Evolutionary conservation across 2,797 vertebrate species (phyloP).

Genomic region (Lindbergichthys nudifrons): DNA sequence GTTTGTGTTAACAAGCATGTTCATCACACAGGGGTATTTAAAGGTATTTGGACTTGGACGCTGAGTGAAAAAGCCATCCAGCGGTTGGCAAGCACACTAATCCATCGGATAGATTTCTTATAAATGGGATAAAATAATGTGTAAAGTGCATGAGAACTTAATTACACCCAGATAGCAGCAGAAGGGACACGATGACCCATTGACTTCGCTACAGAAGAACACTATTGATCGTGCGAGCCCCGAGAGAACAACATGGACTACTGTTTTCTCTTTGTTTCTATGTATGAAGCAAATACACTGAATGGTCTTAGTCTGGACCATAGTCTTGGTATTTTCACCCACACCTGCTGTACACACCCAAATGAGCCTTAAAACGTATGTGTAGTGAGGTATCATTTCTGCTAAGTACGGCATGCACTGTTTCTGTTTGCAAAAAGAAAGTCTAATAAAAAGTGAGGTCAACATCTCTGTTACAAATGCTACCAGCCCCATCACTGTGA

Average conservation of each 20-base stretch:
- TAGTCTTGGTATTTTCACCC: not conserved
- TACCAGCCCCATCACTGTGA: conserved; percentile 5
- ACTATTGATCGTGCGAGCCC: conserved; percentile 62
- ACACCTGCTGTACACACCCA: not conserved
- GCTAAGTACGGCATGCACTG: not conserved
- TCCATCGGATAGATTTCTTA: conserved; percentile 59
- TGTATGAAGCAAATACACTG: not conserved
- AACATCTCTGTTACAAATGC: conserved; percentile 4
- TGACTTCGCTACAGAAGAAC: conserved; percentile 64
- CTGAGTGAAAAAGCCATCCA: conserved; percentile 21
- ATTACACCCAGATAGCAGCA: conserved; percentile 74
- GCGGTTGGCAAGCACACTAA: conserved; percentile 12
- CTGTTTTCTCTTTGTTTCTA: conserved; percentile 20
- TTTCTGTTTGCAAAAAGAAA: not conserved
- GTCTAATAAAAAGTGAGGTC: not conserved
- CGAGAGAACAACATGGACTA: conserved; percentile 15
- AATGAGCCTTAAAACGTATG: not conserved
- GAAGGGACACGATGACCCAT: conserved; percentile 84
- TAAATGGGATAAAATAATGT: conserved; percentile 71
- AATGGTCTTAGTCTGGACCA: not conserved
- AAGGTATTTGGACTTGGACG: not conserved
- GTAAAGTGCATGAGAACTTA: conserved; percentile 53
- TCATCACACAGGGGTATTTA: conserved; percentile 7
- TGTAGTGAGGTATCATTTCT: not conserved
- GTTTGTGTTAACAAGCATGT: not conserved